Evolutionary conservation across 2,113 vertebrate genomes (phyloP), one percentile per base, ranked within the genome.

Genomic region (Callithrix jacchus): DNA sequence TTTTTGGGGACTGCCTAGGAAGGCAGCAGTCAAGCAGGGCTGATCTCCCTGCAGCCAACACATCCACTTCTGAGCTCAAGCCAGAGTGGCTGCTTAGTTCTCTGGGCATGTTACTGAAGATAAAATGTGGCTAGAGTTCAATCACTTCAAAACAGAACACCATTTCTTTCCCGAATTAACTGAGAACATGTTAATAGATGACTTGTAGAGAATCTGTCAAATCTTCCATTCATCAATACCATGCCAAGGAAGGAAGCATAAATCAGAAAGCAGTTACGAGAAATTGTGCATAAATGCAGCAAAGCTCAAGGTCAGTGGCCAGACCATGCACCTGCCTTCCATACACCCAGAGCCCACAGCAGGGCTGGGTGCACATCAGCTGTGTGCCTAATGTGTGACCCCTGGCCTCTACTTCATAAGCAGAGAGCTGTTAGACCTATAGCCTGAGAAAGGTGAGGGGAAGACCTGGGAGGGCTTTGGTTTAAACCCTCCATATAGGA

Each of bases 171-270:
- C 49, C 84, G 23, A 74, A 89, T 85, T 92, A 87, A 94, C 64
- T 25, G 35, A 88, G 56, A 73, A 64, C 47, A n/a, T 42, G n/a
- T 83, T 86, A 93, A 88, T 83, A 95, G 84, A 74, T 32, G 97
- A 87, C 87, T 47, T 68, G 23, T 20, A 76, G 64, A 90, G 56
- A 74, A 74, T 32, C 97, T 87, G 73, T 94, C 90, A 86, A 68
- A 61, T 70, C 70, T 90, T 89, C 81, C 35, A 0, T 64, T 85
- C 90, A 58, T 97, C 97, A 86, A 95, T 94, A 86, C n/a, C 66
- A 74, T 27, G 8, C 68, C 66, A 88, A 95, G 49, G 58, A 92
- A 87, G 74, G 79, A 8, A 76, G 30, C 42, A 76, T 91, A 92
- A 73, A 95, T 94, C 94, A 85, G 37, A 93, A 17, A 93, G 58